Percentiles rank a stretch among this genome's conserved stretches.
These are phyloP conservation scores for Dolichopus griseipennis DNA, from an alignment of 2,888 invertebrate genomes.

Conservation along the genomic window DNA sequence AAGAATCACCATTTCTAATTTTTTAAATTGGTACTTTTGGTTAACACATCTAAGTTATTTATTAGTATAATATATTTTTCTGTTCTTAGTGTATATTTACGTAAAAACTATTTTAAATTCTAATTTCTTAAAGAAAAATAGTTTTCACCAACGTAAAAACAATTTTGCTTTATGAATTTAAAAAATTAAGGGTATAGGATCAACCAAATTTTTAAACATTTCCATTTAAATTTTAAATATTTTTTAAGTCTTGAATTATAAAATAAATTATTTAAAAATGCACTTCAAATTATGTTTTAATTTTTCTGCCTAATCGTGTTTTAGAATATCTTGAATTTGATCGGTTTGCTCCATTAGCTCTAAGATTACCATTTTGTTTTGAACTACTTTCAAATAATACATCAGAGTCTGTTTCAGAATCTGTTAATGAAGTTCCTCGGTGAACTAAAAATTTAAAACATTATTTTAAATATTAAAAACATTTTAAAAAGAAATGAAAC, in stretches of 20 bases:
- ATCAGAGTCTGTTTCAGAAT: slow-evolving; percentile 77
- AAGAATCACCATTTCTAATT: not conserved
- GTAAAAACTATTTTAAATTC: not conserved
- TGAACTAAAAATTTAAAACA: slow-evolving; percentile 29
- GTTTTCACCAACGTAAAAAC: too few species aligned
- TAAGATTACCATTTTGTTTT: slow-evolving; percentile 35
- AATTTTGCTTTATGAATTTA: too few species aligned
- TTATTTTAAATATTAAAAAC: slow-evolving; percentile 9
- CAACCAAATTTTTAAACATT: too few species aligned
- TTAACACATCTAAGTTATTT: not conserved
- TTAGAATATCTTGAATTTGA: slow-evolving; percentile 32
- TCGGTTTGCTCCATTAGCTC: slow-evolving; percentile 27
- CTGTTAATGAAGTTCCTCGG: slow-evolving; percentile 52
- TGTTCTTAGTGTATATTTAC: too few species aligned
- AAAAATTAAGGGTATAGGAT: too few species aligned
- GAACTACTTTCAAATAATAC: slow-evolving; percentile 67
- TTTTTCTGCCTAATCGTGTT: slow-evolving; percentile 39
- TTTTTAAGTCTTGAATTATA: too few species aligned
- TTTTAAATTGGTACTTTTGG: not conserved
- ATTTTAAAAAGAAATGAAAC: slow-evolving; percentile 10
- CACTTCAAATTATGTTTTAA: slow-evolving; percentile 34
- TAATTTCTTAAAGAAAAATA: not conserved
- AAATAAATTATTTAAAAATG: not conserved
- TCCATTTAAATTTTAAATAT: too few species aligned
- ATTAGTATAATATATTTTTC: not conserved